phyloP scores from a whole-genome alignment of 2,888 invertebrate genomes.

The Drosophila barbarae region DNA sequence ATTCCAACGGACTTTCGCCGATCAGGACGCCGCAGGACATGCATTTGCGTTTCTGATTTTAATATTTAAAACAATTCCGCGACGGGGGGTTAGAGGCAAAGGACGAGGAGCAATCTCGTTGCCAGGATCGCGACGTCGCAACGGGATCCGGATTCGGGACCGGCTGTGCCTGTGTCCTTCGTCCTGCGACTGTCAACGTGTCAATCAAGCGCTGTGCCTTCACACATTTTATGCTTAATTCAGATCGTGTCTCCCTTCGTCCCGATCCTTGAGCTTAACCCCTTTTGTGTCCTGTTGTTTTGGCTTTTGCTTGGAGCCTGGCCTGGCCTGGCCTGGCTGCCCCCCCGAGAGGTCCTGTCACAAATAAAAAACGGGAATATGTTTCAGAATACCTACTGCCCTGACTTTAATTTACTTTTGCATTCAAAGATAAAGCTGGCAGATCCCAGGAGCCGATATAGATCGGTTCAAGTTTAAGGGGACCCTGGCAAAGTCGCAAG shows the following conservation, averaged over 20 bases:
- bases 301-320: constrained; percentile 15
- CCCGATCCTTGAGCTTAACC: constrained; percentile 21
- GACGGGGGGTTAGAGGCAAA: constrained; percentile 24
- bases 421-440: not conserved
- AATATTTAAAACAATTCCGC: constrained; percentile 41
- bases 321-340: not conserved
- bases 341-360: constrained; percentile 25
- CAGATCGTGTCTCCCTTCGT: constrained; percentile 27
- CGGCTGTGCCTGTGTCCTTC: constrained; percentile 26
- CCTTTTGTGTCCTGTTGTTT: constrained; percentile 6
- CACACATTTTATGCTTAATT: constrained; percentile 35
- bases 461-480: constrained; percentile 6
- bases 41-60: constrained; percentile 19
- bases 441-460: not conserved
- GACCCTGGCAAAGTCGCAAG: not conserved
- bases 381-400: not conserved
- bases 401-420: not conserved
- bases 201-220: constrained; percentile 68
- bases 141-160: constrained; percentile 61
- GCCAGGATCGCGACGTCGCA: constrained; percentile 67
- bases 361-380: not conserved
- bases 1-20: not conserved
- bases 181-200: constrained; percentile 73
- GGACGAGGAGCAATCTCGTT: constrained; percentile 44
- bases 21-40: constrained; percentile 30